A percentile compares a stretch with the other conserved stretches of the same genome.
Evolutionary conservation across 2,888 invertebrate genomes (phyloP).

Genomic region (Monochamus alternatus): DNA sequence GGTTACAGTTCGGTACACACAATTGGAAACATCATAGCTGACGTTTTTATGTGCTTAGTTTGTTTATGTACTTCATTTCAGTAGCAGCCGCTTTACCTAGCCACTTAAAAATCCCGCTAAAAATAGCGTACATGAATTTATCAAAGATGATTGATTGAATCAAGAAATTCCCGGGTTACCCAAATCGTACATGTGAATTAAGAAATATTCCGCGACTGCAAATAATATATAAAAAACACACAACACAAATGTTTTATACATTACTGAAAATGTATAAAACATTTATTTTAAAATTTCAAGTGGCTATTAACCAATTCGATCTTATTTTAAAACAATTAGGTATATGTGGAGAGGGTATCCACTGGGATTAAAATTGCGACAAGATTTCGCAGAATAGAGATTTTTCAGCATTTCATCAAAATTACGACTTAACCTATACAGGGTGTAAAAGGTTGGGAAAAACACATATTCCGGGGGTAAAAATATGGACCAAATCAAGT

Average conservation of each 20-base stretch:
- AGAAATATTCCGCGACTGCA: too few relatives aligned
- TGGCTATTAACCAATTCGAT: too few relatives aligned
- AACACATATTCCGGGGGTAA: too few relatives aligned
- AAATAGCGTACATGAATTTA: background rate
- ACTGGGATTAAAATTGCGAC: too few relatives aligned
- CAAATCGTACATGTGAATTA: too few relatives aligned
- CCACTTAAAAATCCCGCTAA: background rate
- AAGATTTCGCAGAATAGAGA: too few relatives aligned
- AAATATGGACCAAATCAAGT: too few relatives aligned
- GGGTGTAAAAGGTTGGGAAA: too few relatives aligned
- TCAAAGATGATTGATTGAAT: background rate
- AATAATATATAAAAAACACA: background rate
- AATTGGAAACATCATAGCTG: background rate
- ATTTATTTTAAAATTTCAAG: too few relatives aligned
- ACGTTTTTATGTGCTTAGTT: background rate
- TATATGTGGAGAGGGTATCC: background rate
- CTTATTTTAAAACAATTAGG: background rate
- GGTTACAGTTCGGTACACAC: slow-evolving; percentile 13
- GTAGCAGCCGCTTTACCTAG: background rate
- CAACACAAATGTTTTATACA: too few relatives aligned
- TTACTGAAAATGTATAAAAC: too few relatives aligned
- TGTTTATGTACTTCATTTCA: slow-evolving; percentile 7
- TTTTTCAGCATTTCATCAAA: background rate
- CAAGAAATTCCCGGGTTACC: background rate
- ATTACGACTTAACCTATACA: too few relatives aligned